A percentile compares a stretch with the other conserved stretches of the same genome.
phyloP scores from a whole-genome alignment of 1,140 invertebrate species.

The Pollicipes pollicipes region DNA sequence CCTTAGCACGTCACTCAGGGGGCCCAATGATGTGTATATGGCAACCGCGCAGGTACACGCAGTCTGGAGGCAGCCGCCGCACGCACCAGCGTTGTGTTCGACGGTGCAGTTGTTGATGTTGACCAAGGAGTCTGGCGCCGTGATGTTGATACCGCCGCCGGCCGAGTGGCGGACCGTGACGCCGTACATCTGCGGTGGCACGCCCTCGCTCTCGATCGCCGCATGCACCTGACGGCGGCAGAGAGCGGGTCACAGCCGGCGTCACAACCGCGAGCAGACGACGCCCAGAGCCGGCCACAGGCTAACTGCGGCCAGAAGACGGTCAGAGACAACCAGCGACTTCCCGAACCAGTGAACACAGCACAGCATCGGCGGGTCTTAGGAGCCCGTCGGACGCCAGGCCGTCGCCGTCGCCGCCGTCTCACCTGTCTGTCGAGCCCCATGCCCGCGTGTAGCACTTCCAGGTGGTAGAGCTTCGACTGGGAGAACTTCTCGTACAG shows the following conservation, averaged over 20 bases:
- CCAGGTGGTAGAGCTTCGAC: constrained; percentile 56
- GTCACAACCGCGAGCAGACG: no score
- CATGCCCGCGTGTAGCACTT: constrained; percentile 65
- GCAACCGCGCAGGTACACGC: not conserved
- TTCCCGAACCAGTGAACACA: not conserved
- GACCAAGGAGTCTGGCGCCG: constrained; percentile 59
- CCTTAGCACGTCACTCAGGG: not conserved
- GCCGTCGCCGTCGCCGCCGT: not conserved
- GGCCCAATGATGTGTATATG: not conserved
- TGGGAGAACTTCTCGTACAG: constrained; percentile 53
- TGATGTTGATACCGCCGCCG: constrained; percentile 80
- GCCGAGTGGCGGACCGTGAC: constrained; percentile 65
- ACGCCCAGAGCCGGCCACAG: not conserved
- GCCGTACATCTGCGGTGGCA: constrained; percentile 63
- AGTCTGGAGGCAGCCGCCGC: not conserved
- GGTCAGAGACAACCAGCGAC: not conserved
- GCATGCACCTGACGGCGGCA: constrained; percentile 45
- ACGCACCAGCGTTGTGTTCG: constrained; percentile 52
- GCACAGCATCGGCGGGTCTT: not conserved
- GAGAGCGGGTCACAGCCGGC: not conserved
- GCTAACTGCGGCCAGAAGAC: not conserved
- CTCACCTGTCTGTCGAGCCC: constrained; percentile 28
- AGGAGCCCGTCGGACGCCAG: not conserved
- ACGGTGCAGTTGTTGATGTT: constrained; percentile 60
- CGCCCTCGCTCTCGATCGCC: constrained; percentile 65